Percentiles rank a stretch among this genome's conserved stretches.
phyloP scores from a whole-genome alignment of 2,888 invertebrate species.

The Marronus borbonicus region DNA sequence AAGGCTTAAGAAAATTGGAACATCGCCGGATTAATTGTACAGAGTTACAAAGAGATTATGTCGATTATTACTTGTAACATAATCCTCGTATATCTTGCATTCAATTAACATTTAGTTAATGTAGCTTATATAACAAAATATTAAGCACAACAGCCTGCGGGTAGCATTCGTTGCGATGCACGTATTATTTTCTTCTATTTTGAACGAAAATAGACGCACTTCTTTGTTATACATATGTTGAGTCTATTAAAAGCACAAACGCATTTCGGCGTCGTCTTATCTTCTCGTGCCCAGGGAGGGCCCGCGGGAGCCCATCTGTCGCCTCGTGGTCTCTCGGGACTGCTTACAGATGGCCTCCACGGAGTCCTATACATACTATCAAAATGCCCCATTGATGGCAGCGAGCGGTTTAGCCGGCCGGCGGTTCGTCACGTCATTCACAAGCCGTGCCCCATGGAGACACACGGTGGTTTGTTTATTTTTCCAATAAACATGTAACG shows the following conservation, averaged over 20 bases:
- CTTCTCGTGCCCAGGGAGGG: slow-evolving; percentile 14
- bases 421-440: slow-evolving; percentile 27
- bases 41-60: no score
- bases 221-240: slow-evolving; percentile 12
- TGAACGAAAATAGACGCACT: slow-evolving; percentile 13
- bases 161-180: background rate
- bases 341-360: slow-evolving; percentile 52
- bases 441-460: slow-evolving; percentile 37
- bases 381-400: slow-evolving; percentile 6
- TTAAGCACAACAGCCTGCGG: background rate
- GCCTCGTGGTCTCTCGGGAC: slow-evolving; percentile 53
- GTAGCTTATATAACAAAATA: background rate
- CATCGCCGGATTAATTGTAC: no score
- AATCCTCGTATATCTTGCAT: no score
- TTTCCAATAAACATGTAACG: slow-evolving; percentile 30
- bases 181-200: background rate
- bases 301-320: slow-evolving; percentile 44
- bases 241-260: slow-evolving; percentile 32
- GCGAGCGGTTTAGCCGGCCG: slow-evolving; percentile 4
- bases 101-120: no score
- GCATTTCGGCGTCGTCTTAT: slow-evolving; percentile 30
- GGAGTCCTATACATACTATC: slow-evolving; percentile 24
- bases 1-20: no score
- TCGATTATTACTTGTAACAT: no score
- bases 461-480: slow-evolving; percentile 18